Evolutionary conservation across 2,797 vertebrate species (phyloP), one percentile per base, ranked within the genome.

Genomic region (Coregonus ussuriensis): DNA sequence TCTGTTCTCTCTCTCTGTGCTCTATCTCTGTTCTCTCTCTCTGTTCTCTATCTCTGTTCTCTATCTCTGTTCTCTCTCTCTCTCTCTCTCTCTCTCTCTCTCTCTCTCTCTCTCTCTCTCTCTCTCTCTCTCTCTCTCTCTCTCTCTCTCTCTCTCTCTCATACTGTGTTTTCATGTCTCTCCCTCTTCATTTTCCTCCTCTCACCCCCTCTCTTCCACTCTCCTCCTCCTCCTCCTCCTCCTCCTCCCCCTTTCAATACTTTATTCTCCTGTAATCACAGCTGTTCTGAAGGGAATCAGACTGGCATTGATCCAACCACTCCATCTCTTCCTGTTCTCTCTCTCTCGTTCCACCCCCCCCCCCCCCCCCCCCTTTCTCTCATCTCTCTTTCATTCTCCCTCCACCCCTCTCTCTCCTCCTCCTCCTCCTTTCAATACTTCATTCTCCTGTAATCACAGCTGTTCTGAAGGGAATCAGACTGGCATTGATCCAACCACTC

Each of bases 91-190:
- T 31, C 31, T 31, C 25, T 65, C 62, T 31, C 62, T 29, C 62
- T 65, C 7, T 65, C n/a, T 21, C 21, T 7, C 11, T 21, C 59
- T 63, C 62, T 65, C 62, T 65, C 62, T 65, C 9, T 14, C 9
- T 31, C 0, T 66, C 11, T 66, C 63, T 31, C 21, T 47, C 41
- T 11, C 72, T 66, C 51, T 83, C 86, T 84, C 82, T 81, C 14
- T 29, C 70, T 71, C 11, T 29, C 47, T 29, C 13, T 52, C n/a
- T 72, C 51, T 47, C 33, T 25, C 25, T 25, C 25, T 25, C 25
- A 25, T 25, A 25, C 70, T 11, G 9, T 47, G 7, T 47, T 47
- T 47, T 47, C 41, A 47, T 47, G 74, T 72, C 37, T 41, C 37
- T 74, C 77, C 25, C 29, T 65, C 72, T 66, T 41, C 1, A 41